Base-by-base conservation (phyloP, 2,113 vertebrate species). In the Copsychus sechellarum region DNA sequence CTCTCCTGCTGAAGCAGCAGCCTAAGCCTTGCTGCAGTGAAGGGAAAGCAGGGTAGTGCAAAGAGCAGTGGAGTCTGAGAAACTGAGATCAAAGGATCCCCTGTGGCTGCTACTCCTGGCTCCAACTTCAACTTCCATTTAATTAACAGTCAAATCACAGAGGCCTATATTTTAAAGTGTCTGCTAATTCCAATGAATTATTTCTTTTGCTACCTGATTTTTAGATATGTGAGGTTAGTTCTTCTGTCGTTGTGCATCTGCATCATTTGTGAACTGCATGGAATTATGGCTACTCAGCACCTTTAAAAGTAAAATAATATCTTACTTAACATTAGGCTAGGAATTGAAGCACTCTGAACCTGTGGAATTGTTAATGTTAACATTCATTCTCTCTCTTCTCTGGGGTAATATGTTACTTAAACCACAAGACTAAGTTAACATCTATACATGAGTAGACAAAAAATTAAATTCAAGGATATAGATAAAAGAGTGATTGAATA, bases 11-110 rank as follows among this genome's bases (percentile, higher is more conserved):
- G 33, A 61, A 92, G 81, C 31, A 65, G 56, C 73, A 72, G 73
- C 34, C 0, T 21, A n/a, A 45, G 77, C 86, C 70, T 31, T 61
- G 86, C 80, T 91, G 86, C 86, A 91, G 72, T 86, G 86, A 91
- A 84, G 82, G 70, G 48, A 57, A 89, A 89, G 81, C 12, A 36
- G 0, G 1, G 67, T 51, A 74, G 92, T 74, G 95, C 86, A 92
- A 92, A 79, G 76, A 60, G 72, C 92, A 87, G 57, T n/a, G 2
- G 17, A 48, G 86, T 57, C 81, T 95, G 81, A 93, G 91, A 76
- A 91, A 87, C 73, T 29, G 93, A 92, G 95, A 96, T 95, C 92
- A 95, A 95, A 96, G 92, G 86, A 58, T 92, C 87, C 81, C 93
- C 91, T 38, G 89, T 93, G 84, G 95, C 50, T 85, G 82, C 86